Conservation (phyloP, 2,888 invertebrate species). For the Nesidiocoris tenuis region DNA sequence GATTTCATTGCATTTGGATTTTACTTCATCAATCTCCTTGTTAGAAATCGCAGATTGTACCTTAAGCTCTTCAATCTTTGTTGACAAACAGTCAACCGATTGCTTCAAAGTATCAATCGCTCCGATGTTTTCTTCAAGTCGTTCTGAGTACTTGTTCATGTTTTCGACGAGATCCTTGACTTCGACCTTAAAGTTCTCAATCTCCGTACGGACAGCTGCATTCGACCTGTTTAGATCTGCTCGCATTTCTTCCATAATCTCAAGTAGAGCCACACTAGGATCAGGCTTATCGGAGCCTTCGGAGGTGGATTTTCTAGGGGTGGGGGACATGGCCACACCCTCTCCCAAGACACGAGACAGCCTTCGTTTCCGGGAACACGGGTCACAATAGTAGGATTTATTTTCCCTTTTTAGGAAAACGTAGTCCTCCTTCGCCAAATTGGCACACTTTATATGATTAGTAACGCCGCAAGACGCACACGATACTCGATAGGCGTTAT, state of each 20-base stretch:
- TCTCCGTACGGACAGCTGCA: not conserved
- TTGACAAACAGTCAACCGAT: not conserved
- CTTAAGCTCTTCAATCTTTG: not conserved
- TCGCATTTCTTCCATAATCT: slow-evolving; percentile 1
- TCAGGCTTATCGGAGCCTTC: not conserved
- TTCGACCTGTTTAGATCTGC: not conserved
- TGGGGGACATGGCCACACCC: not conserved
- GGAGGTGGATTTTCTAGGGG: not conserved
- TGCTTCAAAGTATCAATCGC: not conserved
- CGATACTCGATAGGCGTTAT: slow-evolving; percentile 3
- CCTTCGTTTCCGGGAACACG: not conserved
- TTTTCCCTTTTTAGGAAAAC: not conserved
- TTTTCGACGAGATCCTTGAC: not conserved
- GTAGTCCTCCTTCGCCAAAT: slow-evolving; percentile 2
- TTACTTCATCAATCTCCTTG: not conserved
- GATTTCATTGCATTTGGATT: not conserved
- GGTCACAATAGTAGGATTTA: not conserved
- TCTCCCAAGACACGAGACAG: not conserved
- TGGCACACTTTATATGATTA: not conserved
- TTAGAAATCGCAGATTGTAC: not conserved
- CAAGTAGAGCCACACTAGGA: not conserved
- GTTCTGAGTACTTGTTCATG: not conserved
- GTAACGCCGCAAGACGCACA: not conserved
- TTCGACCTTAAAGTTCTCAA: not conserved
- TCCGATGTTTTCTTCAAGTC: not conserved